phyloP scores from a whole-genome alignment of 2,888 invertebrate species.

The Amiota mariae region DNA sequence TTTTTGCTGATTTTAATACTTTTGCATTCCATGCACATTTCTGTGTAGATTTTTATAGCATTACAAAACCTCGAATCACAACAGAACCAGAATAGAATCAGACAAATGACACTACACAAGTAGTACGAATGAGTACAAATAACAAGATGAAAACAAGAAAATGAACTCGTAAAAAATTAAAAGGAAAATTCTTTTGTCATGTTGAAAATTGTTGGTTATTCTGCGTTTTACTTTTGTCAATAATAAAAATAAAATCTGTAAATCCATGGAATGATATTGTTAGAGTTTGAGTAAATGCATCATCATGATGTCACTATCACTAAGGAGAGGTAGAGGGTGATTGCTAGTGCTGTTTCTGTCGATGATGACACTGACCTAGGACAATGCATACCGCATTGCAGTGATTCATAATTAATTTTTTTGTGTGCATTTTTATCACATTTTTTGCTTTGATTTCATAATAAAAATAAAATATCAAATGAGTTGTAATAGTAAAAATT shows the following conservation, averaged over 20 bases:
- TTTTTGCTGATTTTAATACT: background rate
- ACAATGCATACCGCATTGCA: slow-evolving; percentile 35
- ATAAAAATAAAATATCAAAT: slow-evolving; percentile 33
- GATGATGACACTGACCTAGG: slow-evolving; percentile 35
- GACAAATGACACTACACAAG: background rate
- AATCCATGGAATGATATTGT: background rate
- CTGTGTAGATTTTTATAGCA: background rate
- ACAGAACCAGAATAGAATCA: background rate
- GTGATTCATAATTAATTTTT: slow-evolving; percentile 62
- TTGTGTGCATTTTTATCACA: background rate
- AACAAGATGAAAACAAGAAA: slow-evolving; percentile 1
- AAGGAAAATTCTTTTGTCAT: slow-evolving; percentile 28
- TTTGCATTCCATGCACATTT: background rate
- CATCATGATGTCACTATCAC: background rate
- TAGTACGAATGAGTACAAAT: slow-evolving; percentile 15
- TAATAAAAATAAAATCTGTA: slow-evolving; percentile 12
- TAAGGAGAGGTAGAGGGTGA: background rate
- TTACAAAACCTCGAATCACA: background rate
- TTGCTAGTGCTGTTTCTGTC: background rate
- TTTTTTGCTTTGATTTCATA: slow-evolving; percentile 12
- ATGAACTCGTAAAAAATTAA: slow-evolving; percentile 25
- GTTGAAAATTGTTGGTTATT: slow-evolving; percentile 6
- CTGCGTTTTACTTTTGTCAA: slow-evolving; percentile 17
- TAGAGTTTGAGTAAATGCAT: background rate
- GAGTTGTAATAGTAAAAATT: slow-evolving; percentile 37